Conservation (phyloP, 2,888 invertebrate species). For the Scaptomyza flava region DNA sequence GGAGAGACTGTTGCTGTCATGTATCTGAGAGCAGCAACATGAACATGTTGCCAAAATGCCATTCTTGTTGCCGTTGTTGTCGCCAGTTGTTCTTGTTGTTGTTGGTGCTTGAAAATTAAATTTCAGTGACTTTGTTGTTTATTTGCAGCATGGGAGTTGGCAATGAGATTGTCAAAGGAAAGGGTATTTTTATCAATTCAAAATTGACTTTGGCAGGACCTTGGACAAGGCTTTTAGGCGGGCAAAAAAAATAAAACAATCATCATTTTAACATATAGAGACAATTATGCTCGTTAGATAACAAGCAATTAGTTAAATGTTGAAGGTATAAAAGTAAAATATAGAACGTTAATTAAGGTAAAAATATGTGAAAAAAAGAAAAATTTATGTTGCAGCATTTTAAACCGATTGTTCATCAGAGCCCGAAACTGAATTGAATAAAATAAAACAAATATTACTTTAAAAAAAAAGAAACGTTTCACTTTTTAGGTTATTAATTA, state of each 20-base stretch:
- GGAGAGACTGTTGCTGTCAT: slow-evolving; percentile 70
- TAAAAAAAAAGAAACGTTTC: too few species aligned
- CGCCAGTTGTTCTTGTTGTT: slow-evolving; percentile 36
- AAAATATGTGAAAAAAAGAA: too few species aligned
- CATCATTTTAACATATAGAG: not conserved
- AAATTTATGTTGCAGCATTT: too few species aligned
- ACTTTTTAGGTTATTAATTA: too few species aligned
- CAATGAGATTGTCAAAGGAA: slow-evolving; percentile 38
- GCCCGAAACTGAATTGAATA: too few species aligned
- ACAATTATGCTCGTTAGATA: not conserved
- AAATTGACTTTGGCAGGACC: slow-evolving; percentile 36
- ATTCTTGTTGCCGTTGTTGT: slow-evolving; percentile 43
- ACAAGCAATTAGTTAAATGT: slow-evolving; percentile 1
- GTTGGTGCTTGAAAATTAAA: slow-evolving; percentile 70
- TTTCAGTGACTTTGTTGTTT: slow-evolving; percentile 80
- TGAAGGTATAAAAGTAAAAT: slow-evolving; percentile 1
- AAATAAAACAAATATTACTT: too few species aligned
- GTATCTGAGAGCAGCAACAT: slow-evolving; percentile 73
- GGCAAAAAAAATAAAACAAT: not conserved
- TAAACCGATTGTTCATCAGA: too few species aligned
- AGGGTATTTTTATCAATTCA: slow-evolving; percentile 65
- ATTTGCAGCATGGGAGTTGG: slow-evolving; percentile 57
- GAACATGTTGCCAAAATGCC: slow-evolving; percentile 76
- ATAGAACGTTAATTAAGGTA: too few species aligned
- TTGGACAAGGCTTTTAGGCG: slow-evolving; percentile 7